A percentile compares a stretch with the other conserved stretches of the same genome.
Evolutionary conservation across 2,797 vertebrate species (phyloP).

Genomic region (Gobionotothen gibberifrons): DNA sequence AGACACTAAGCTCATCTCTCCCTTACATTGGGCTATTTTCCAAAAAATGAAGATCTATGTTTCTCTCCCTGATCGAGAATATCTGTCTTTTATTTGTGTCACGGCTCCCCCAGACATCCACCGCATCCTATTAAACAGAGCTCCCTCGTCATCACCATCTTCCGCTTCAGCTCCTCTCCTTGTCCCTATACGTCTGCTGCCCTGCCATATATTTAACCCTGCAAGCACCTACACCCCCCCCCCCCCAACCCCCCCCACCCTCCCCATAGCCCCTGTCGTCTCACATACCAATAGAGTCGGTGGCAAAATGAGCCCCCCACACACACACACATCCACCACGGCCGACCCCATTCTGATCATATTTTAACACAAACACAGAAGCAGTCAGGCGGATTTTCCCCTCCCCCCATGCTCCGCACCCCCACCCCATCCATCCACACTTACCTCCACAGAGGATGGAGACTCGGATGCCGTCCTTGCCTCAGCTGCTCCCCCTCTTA

Average conservation of each 20-base stretch:
- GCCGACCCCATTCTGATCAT: conserved; percentile 52
- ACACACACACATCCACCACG: conserved; percentile 10
- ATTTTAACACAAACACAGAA: conserved; percentile 73
- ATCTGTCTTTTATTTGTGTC: neutral
- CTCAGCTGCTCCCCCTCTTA: conserved; percentile 74
- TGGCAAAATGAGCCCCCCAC: conserved; percentile 27
- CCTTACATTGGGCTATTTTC: conserved; percentile 5
- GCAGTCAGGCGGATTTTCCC: conserved; percentile 63
- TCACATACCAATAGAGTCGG: conserved; percentile 76
- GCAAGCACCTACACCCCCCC: conserved; percentile 51
- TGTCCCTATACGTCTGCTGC: conserved; percentile 43
- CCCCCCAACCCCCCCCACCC: conserved; percentile 29
- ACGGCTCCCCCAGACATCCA: conserved; percentile 24
- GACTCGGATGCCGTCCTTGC: conserved; percentile 77
- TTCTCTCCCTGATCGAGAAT: conserved; percentile 4
- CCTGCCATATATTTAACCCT: conserved; percentile 58
- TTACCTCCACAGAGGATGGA: conserved; percentile 84
- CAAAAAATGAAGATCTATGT: conserved; percentile 3
- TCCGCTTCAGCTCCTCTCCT: conserved; percentile 28
- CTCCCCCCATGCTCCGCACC: conserved; percentile 51
- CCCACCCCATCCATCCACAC: conserved; percentile 59
- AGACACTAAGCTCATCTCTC: neutral
- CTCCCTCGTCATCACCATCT: conserved; percentile 16
- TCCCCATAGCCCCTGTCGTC: conserved; percentile 57
- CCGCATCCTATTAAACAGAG: conserved; percentile 26